Base-by-base conservation (phyloP, 2,113 vertebrate genomes). In the Andinoacara biseriatus region DNA sequence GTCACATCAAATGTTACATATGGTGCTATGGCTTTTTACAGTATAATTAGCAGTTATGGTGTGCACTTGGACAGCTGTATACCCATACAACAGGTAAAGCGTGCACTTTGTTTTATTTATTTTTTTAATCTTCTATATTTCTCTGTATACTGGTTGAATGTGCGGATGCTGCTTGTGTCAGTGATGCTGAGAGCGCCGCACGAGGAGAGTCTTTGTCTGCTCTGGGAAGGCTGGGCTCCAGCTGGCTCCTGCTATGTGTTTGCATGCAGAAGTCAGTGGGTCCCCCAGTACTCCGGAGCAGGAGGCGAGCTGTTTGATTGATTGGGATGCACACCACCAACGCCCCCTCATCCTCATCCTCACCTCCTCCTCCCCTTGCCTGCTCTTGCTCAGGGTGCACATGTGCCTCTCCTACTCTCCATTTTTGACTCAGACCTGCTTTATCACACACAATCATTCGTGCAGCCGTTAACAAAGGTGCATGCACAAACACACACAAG, bases 221-320 rank as follows among this genome's bases (percentile, higher is more conserved):
- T 86, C 49, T 18, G 81, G 61, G 76, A 81, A 85, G 90, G 90
- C 92, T 87, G 82, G 83, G 89, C 87, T 93, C 93, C 93, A 95
- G 93, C 90, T 95, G 93, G 87, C 91, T 91, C 88, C 58, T 40
- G 67, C 86, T 85, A 82, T 85, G 82, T 91, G 86, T 90, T 89
- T 89, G 80, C 86, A 89, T 86, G 89, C 87, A 91, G 75, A 88
- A 94, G 90, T 91, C 91, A 92, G 90, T 81, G 87, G 89, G 89
- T 93, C 91, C 91, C 86, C 90, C 75, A 89, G 85, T 86, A 91
- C 89, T 85, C 79, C 79, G 76, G 76, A 87, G 84, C 88, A 86
- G 86, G 87, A 83, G 85, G 87, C 63, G 38, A 86, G 87, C 84
- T 83, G 76, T 38, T 76, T 93, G 91, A 93, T 92, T 90, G 91